Conservation (phyloP, 2,113 vertebrate species). For the Colossoma macropomum region DNA sequence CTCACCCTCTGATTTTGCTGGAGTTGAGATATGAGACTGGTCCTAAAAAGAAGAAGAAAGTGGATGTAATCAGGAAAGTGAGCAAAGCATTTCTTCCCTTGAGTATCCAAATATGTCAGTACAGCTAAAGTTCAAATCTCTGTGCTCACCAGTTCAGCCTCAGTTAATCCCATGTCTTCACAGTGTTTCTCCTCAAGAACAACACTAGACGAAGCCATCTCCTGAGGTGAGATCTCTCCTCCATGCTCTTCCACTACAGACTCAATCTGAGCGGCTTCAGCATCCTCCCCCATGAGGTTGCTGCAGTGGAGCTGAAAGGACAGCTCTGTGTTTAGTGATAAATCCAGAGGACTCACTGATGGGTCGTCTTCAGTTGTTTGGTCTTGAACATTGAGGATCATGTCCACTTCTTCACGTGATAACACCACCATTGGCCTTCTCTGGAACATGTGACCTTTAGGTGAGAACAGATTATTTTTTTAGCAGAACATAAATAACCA, state of each 20-base stretch:
- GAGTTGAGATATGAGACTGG: conserved; percentile 1
- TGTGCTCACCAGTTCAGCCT: background rate
- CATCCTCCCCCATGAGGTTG: conserved; percentile 21
- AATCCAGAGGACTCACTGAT: conserved; percentile 36
- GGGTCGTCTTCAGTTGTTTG: conserved; percentile 25
- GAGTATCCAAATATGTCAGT: background rate
- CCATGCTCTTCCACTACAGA: background rate
- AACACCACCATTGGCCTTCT: conserved; percentile 37
- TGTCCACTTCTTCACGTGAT: conserved; percentile 45
- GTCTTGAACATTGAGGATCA: background rate
- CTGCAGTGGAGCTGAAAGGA: conserved; percentile 19
- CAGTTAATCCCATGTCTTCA: conserved; percentile 8
- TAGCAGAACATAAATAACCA: conserved; percentile 2
- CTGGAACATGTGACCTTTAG: conserved; percentile 30
- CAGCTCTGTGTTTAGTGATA: conserved; percentile 8
- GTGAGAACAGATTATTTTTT: background rate
- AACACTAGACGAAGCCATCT: background rate
- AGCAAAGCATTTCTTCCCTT: background rate
- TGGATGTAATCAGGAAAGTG: background rate
- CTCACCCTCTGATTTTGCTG: conserved; percentile 38
- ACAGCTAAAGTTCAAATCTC: background rate
- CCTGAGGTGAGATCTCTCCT: background rate
- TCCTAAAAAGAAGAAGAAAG: background rate
- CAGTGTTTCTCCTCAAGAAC: conserved; percentile 10
- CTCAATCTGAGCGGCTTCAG: background rate